Base-by-base conservation (phyloP, 2,113 vertebrate genomes). In the Proterorhinus semilunaris region DNA sequence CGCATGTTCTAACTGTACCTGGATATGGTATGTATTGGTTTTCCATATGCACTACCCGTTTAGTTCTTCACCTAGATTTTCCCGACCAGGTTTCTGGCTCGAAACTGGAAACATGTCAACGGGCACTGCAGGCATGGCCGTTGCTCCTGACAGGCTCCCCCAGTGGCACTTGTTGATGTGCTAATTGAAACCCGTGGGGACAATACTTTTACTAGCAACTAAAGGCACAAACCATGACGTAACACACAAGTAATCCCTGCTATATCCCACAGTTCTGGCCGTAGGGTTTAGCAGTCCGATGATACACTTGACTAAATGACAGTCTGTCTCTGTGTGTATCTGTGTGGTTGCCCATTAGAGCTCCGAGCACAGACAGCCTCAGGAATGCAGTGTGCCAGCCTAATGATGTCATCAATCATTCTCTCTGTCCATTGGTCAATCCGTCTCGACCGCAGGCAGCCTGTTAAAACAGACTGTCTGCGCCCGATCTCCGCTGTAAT, bases 381-480 rank as follows among this genome's bases (percentile, higher is more conserved):
- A 65, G 71, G 65, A 86, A 69, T 62, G 55, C 68, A 65, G 62
- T 77, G 73, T 76, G 76, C 72, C 81, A 68, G 71, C 80, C 81
- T 92, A 91, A 93, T 90, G 86, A 85, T 90, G 84, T 91, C 84
- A 91, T 92, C 90, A 87, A 91, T 92, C 89, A 91, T 87, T 81
- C 84, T 62, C 69, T 8, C 49, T 85, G 80, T 85, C 82, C 84
- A 87, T 87, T 88, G 88, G 87, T 90, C 87, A 83, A 61, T 87
- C 77, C 79, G 73, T 84, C 74, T 71, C 65, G 68, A 75, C 79
- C 75, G 79, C 64, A 75, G 82, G 68, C 74, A 83, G 83, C 67
- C 76, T 72, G 81, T 77, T 82, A 75, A 75, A 83, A 82, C 68
- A 69, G 72, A 57, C 76, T 49, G 58, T 79, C 68, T 76, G 36